phyloP scores from a whole-genome alignment of 64 coral and sea anemone species.

The Catalaphyllia jardinei region DNA sequence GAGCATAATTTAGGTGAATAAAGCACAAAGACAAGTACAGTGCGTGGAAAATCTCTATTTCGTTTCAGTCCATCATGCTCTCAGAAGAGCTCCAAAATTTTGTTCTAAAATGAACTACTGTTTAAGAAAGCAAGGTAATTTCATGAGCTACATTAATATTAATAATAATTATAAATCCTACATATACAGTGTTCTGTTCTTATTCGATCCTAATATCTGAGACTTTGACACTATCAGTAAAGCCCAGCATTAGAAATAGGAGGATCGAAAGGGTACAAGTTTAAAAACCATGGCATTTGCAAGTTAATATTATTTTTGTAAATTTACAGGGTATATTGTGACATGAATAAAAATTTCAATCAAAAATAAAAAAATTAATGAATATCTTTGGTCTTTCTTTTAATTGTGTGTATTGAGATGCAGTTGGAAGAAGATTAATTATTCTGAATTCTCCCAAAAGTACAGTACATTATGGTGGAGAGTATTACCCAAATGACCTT shows the following conservation, averaged over 20 bases:
- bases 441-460: neutral
- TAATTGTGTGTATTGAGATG: slow-evolving; percentile 19
- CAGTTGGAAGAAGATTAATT: neutral
- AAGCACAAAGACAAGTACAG: slow-evolving; percentile 27
- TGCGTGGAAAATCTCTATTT: neutral
- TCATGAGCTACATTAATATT: slow-evolving; percentile 13
- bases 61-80: neutral
- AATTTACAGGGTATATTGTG: slow-evolving; percentile 12
- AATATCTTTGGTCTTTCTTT: slow-evolving; percentile 31
- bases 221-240: neutral
- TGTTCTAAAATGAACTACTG: slow-evolving; percentile 24
- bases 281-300: slow-evolving; percentile 1
- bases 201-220: neutral
- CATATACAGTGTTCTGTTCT: neutral
- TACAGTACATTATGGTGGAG: slow-evolving; percentile 1
- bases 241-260: neutral
- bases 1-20: slow-evolving; percentile 4
- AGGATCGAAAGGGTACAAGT: neutral
- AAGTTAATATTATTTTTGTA: neutral
- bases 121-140: neutral
- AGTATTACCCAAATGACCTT: neutral
- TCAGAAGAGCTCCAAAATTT: slow-evolving; percentile 2
- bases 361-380: slow-evolving; percentile 37
- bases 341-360: slow-evolving; percentile 53
- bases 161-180: slow-evolving; percentile 30